Percentiles rank a stretch among this genome's conserved stretches.
These are phyloP conservation scores for Cladopsammia gracilis DNA, from an alignment of 64 coral and sea anemone genomes.

Conservation along the genomic window DNA sequence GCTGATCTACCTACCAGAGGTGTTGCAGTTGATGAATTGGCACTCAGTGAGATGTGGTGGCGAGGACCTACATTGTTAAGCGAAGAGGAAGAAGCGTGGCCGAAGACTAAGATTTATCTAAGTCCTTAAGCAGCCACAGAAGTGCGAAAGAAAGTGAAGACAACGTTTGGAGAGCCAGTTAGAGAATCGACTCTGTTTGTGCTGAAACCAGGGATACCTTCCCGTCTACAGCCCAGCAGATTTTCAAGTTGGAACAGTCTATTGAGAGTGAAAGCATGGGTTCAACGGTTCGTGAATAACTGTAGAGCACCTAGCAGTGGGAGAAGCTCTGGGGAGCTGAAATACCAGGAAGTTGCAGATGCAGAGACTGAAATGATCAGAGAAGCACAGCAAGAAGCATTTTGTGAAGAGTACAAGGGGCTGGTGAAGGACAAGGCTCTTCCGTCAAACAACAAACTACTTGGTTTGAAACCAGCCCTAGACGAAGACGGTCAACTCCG, in stretches of 20 bases:
- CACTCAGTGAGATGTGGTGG: too few species aligned
- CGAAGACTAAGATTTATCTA: not conserved
- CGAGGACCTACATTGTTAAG: not conserved
- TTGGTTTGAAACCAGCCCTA: constrained; percentile 27
- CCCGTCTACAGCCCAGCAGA: constrained; percentile 20
- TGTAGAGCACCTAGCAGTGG: constrained; percentile 31
- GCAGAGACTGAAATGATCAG: constrained; percentile 23
- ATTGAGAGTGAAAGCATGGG: constrained; percentile 53
- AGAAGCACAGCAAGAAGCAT: constrained; percentile 35
- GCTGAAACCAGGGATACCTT: not conserved
- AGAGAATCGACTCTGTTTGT: not conserved
- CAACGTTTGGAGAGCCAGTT: not conserved
- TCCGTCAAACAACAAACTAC: constrained; percentile 41
- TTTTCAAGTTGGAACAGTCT: constrained; percentile 40
- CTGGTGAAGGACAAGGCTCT: constrained; percentile 20
- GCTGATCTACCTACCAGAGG: constrained; percentile 58
- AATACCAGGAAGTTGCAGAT: not conserved
- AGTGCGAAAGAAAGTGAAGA: not conserved
- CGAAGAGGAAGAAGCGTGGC: not conserved
- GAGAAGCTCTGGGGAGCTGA: not conserved
- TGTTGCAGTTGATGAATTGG: too few species aligned
- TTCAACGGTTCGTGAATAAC: constrained; percentile 62
- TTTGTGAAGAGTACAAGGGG: constrained; percentile 19
- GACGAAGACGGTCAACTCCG: constrained; percentile 66
- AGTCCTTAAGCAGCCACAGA: constrained; percentile 1